These are phyloP conservation scores for Charina bottae DNA, from an alignment of 2,113 vertebrate species.

Conservation along the genomic window DNA sequence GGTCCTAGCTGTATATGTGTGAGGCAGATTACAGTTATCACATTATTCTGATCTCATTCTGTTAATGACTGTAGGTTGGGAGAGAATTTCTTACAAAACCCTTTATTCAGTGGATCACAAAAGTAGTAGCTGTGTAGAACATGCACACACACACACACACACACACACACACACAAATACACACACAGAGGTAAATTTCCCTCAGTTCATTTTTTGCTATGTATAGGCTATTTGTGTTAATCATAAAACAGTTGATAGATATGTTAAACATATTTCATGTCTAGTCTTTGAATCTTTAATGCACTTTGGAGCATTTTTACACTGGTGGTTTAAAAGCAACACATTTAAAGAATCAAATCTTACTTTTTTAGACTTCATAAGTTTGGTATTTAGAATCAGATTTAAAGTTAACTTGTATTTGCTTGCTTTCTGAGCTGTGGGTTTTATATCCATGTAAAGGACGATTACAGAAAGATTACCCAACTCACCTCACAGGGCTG, in stretches of 20 bases:
- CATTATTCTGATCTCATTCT: constrained; percentile 69
- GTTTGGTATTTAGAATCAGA: neutral
- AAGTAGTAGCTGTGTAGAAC: neutral
- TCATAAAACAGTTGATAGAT: neutral
- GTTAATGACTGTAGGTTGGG: constrained; percentile 42
- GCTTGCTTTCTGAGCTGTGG: neutral
- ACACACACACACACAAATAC: neutral
- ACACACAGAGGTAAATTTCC: neutral
- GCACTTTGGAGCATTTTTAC: neutral
- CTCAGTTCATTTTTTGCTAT: neutral
- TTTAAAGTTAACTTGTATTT: neutral
- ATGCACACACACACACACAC: neutral
- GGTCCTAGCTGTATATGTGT: constrained; percentile 49
- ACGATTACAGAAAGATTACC: constrained; percentile 35
- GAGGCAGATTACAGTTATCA: constrained; percentile 60
- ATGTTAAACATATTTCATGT: neutral
- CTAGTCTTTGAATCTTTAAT: neutral
- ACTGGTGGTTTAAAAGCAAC: neutral
- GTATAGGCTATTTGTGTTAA: neutral
- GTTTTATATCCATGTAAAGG: constrained; percentile 55
- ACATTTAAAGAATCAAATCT: neutral
- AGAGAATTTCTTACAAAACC: constrained; percentile 52
- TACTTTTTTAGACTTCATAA: neutral
- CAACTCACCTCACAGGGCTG: no score
- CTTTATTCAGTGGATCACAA: constrained; percentile 12